phyloP scores from a whole-genome alignment of 2,888 invertebrate genomes.

The Leptopterna dolabrata region DNA sequence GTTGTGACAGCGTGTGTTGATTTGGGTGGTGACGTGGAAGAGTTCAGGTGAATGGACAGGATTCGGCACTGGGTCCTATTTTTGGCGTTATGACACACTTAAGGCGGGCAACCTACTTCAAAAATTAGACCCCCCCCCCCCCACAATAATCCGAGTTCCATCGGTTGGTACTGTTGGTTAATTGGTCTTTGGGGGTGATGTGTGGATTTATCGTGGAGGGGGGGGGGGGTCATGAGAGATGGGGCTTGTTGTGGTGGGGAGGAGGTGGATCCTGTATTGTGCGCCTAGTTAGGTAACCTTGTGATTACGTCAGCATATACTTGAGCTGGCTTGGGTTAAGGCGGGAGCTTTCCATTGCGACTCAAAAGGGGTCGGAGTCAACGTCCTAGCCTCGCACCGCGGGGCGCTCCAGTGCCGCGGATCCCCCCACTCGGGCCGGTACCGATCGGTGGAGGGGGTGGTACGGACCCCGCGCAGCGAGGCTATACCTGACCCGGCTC shows the following conservation, averaged over 20 bases:
- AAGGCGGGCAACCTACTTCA: background rate
- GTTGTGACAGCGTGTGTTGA: background rate
- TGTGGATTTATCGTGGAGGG: background rate
- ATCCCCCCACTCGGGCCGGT: background rate
- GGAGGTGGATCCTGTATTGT: background rate
- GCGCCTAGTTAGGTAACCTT: conserved; percentile 51
- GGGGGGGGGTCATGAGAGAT: background rate
- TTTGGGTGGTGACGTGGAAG: background rate
- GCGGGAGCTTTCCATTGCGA: conserved; percentile 51
- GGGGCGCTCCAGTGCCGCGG: conserved; percentile 24
- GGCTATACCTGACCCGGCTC: conserved; percentile 54
- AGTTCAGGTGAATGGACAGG: conserved; percentile 31
- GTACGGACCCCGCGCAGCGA: conserved; percentile 30
- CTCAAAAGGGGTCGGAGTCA: conserved; percentile 53
- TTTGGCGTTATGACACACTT: conserved; percentile 23
- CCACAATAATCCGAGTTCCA: too few relatives aligned
- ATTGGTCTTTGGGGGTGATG: background rate
- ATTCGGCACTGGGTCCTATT: conserved; percentile 35
- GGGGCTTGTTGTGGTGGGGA: background rate
- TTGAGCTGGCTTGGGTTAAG: conserved; percentile 40
- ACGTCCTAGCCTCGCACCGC: conserved; percentile 53
- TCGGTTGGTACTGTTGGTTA: too few relatives aligned
- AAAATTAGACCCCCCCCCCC: background rate
- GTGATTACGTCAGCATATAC: conserved; percentile 49
- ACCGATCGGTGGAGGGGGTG: background rate